phyloP scores from a whole-genome alignment of 2,113 vertebrate species.

The Formicarius rufipectus region DNA sequence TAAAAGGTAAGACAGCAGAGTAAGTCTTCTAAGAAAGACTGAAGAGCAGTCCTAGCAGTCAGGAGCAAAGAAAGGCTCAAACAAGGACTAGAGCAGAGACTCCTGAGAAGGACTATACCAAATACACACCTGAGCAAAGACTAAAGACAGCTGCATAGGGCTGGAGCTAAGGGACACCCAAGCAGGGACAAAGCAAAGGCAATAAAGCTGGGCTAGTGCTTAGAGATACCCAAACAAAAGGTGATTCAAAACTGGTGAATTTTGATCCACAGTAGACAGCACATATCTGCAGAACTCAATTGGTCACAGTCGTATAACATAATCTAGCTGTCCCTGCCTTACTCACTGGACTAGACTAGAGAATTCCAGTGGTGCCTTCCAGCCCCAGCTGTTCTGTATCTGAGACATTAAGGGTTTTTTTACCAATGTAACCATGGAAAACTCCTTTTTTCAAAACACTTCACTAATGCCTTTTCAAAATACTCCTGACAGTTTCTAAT shows the following conservation, averaged over 20 bases:
- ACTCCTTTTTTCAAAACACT: not conserved
- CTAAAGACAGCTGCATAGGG: not conserved
- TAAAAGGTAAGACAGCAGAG: not conserved
- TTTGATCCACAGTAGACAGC: not conserved
- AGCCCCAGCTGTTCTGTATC: not conserved
- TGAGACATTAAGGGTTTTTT: not conserved
- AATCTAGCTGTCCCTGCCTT: not conserved
- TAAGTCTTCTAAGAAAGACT: not conserved
- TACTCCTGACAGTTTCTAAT: not conserved
- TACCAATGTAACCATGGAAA: not conserved
- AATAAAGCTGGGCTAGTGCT: not conserved
- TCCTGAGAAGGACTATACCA: not conserved
- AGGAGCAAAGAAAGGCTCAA: not conserved
- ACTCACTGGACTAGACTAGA: not conserved
- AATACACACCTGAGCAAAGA: not conserved
- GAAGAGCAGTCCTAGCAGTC: not conserved
- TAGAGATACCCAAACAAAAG: not conserved
- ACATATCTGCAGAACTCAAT: not conserved
- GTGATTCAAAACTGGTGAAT: not conserved
- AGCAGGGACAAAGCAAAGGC: fast-evolving
- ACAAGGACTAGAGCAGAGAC: not conserved
- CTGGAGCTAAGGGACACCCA: not conserved
- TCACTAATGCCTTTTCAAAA: not conserved
- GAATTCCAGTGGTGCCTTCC: not conserved
- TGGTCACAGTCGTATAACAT: no score